Base-by-base conservation (phyloP, 1,140 invertebrate genomes). In the Scaptomyza graminum region DNA sequence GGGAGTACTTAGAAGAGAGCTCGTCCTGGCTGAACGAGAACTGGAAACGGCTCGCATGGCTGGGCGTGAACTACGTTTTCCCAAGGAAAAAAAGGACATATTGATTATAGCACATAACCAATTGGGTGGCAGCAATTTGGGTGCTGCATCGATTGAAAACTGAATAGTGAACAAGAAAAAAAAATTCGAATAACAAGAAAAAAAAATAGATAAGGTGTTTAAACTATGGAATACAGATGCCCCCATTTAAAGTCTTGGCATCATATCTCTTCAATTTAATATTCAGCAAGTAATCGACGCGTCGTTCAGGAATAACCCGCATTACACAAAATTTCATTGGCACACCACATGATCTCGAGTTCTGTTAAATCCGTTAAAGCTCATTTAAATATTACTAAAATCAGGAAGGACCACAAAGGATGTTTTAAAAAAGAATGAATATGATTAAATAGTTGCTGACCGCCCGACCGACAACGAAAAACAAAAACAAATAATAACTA, bases 51-150 rank as follows among this genome's bases (percentile, higher is more conserved):
- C 97, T 7, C 93, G 98, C 76, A 93, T 98, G 72, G 97, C 97
- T 37, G 97, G 97, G 0, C 93, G 97, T 47, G 98, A 99, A 90
- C 93, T 99, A 3, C 94, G 97, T 78, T 98, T 98, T 92, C 97
- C 97, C 28, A 98, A 98, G 92, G 97, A 99, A 92, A 99, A 98
- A 91, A 96, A 97, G 87, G 97, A 98, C 90, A 98, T 99, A 90
- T 93, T 98, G 11, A 95, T 97, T 93, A 93, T 98, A 75, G 97
- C 97, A 9, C 95, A 96, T 75, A 95, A 95, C 69, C 96, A 97
- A 90, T 93, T 96, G 67, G 94, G 93, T 74, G 92, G 93, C 1
- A 91, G 93, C 43, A 90, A 90, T 41, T 94, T 92, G 74, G 92
- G 92, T 28, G 80, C 93, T 12, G 79, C 90, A 64, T 78, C 80